Percentiles rank a stretch among this genome's conserved stretches.
Conservation (phyloP, 2,797 vertebrate species). For the Acomys russatus region DNA sequence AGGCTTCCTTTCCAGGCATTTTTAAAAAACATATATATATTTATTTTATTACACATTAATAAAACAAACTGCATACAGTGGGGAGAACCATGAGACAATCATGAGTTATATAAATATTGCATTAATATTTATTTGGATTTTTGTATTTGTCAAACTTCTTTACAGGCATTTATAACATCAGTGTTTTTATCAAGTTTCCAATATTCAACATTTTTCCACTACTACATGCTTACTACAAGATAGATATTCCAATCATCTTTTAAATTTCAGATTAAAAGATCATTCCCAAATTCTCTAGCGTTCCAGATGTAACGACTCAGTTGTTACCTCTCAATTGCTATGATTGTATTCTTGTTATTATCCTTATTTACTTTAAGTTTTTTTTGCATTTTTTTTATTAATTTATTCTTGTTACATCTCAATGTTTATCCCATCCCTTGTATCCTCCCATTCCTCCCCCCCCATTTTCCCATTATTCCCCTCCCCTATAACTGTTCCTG, state of each 20-base stretch:
- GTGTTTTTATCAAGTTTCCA: not conserved
- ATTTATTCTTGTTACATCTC: no score
- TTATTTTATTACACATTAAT: no score
- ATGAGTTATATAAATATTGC: no score
- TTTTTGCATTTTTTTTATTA: not conserved
- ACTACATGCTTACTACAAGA: not conserved
- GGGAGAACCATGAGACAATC: no score
- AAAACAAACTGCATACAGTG: no score
- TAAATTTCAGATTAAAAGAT: not conserved
- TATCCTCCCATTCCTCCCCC: no score
- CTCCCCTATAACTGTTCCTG: no score
- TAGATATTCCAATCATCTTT: not conserved
- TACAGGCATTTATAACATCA: not conserved
- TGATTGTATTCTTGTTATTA: not conserved
- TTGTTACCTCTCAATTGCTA: not conserved
- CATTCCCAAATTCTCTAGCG: not conserved
- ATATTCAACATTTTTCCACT: not conserved
- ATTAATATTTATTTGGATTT: no score
- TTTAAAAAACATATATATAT: no score
- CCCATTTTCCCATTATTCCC: no score
- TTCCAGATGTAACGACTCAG: not conserved
- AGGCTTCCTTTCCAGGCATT: not conserved
- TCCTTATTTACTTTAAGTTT: slow-evolving; percentile 2
- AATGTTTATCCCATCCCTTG: no score
- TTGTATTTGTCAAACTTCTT: no score